Percentiles rank a stretch among this genome's conserved stretches.
These are phyloP conservation scores for Melipona beecheii DNA, from an alignment of 2,888 invertebrate species.

Conservation along the genomic window DNA sequence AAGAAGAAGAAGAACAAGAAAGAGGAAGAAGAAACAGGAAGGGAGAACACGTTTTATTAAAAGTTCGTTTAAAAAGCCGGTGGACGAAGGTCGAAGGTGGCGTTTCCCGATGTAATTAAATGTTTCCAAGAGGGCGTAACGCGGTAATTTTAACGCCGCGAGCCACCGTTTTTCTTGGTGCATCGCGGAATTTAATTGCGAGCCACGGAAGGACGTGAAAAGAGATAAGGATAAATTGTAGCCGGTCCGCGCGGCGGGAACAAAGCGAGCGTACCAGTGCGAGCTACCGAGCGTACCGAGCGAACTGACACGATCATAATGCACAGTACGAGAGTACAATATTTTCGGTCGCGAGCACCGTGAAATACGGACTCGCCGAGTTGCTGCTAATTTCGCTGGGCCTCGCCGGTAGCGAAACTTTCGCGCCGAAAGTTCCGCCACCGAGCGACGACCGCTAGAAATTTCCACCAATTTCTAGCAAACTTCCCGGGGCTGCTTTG, in stretches of 20 bases:
- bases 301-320: constrained; percentile 3
- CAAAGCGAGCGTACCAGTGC: constrained; percentile 1
- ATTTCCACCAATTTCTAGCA: neutral
- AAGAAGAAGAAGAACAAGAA: neutral
- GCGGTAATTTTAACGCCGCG: constrained; percentile 44
- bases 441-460: neutral
- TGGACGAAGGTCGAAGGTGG: constrained; percentile 21
- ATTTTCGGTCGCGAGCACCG: neutral
- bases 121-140: constrained; percentile 36
- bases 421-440: neutral
- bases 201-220: constrained; percentile 21
- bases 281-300: neutral
- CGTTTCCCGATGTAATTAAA: constrained; percentile 53
- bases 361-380: constrained; percentile 3
- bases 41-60: constrained; percentile 54
- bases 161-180: constrained; percentile 37
- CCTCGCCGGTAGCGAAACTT: neutral
- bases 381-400: neutral
- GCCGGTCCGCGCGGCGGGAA: neutral
- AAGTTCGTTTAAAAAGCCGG: constrained; percentile 51
- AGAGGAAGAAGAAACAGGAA: constrained; percentile 9
- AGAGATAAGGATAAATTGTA: constrained; percentile 56
- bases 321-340: neutral
- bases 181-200: constrained; percentile 57
- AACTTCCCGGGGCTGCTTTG: neutral